Percentiles rank a stretch among this genome's conserved stretches.
Evolutionary conservation across 2,113 vertebrate genomes (phyloP).

Genomic region (Mormyrus iriodes): DNA sequence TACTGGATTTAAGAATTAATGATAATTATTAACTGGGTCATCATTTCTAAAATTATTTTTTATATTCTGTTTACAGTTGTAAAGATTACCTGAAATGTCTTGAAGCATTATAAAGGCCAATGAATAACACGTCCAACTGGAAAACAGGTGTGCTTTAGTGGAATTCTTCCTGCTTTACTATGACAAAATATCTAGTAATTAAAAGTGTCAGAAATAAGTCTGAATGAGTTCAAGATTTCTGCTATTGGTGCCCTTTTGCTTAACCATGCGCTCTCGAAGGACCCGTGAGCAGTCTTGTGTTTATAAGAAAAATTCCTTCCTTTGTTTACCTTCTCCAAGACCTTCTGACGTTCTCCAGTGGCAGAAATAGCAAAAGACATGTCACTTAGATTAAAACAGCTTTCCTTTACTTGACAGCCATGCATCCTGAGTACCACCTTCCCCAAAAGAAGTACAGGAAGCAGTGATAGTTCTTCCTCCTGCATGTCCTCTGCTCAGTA

Average conservation of each 20-base stretch:
- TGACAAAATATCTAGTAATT: not conserved
- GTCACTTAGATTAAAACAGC: slow-evolving; percentile 27
- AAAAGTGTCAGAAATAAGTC: not conserved
- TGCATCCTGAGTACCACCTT: slow-evolving; percentile 15
- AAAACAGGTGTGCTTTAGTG: not conserved
- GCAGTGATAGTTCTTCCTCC: not conserved
- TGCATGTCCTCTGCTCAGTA: not conserved
- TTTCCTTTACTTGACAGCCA: slow-evolving; percentile 16
- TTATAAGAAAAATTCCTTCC: slow-evolving; percentile 27
- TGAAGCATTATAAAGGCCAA: not conserved
- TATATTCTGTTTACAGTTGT: not conserved
- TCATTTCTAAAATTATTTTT: not conserved
- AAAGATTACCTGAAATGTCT: not conserved
- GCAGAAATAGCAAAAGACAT: slow-evolving; percentile 29
- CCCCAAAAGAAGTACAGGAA: not conserved
- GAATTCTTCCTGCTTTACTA: not conserved
- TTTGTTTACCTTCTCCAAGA: slow-evolving; percentile 25
- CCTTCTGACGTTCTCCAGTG: slow-evolving; percentile 20
- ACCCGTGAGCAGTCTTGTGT: slow-evolving; percentile 6
- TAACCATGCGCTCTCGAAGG: not conserved
- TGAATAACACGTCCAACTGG: not conserved
- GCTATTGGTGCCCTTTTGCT: not conserved
- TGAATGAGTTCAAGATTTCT: not conserved
- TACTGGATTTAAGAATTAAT: not conserved
- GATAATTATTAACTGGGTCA: not conserved